Percentiles rank a stretch among this genome's conserved stretches.
These are phyloP conservation scores for Phalacrocorax carbo DNA, from an alignment of 2,113 vertebrate species.

Conservation along the genomic window DNA sequence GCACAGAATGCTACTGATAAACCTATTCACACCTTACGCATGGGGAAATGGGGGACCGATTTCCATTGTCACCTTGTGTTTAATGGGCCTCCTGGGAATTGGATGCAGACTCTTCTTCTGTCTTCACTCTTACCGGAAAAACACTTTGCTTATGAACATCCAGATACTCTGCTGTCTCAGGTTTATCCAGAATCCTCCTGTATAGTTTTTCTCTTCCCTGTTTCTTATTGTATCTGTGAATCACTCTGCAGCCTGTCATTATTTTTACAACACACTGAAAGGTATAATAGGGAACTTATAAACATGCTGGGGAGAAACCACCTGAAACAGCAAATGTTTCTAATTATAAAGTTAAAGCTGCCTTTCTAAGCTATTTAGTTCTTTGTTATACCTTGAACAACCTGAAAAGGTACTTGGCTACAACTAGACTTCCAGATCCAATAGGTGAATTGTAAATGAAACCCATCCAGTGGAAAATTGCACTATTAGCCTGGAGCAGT, in stretches of 20 bases:
- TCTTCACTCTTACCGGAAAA: neutral
- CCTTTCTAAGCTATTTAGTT: neutral
- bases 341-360: neutral
- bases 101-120: neutral
- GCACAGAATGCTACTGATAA: neutral
- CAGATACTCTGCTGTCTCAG: neutral
- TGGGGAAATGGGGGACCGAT: neutral
- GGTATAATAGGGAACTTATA: neutral
- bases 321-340: neutral
- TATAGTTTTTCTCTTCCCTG: neutral
- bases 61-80: neutral
- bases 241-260: neutral
- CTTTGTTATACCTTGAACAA: neutral
- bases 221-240: neutral
- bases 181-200: neutral
- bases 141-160: neutral
- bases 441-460: neutral
- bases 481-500: neutral
- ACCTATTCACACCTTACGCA: neutral
- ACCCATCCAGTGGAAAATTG: neutral
- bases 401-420: neutral
- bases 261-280: neutral
- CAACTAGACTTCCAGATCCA: neutral
- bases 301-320: neutral
- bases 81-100: neutral